phyloP scores from a whole-genome alignment of 2,113 vertebrate genomes.

The Eubucco bourcierii region DNA sequence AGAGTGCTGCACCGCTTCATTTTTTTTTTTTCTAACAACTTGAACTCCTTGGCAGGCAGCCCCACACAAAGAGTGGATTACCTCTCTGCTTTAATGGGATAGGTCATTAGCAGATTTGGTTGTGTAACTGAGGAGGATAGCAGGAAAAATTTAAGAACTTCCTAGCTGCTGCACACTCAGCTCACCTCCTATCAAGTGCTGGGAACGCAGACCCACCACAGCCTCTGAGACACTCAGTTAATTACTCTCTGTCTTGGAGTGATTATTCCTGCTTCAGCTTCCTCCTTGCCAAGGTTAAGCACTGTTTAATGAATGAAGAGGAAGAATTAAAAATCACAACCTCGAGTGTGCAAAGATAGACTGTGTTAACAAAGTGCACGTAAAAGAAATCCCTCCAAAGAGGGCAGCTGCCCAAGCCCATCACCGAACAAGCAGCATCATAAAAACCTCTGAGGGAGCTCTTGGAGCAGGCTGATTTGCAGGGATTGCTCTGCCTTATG shows the following conservation, averaged over 20 bases:
- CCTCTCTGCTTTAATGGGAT: slow-evolving; percentile 4
- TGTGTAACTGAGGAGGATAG: not conserved
- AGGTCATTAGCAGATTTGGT: slow-evolving; percentile 4
- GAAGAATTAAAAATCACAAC: not conserved
- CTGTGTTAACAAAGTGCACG: not conserved
- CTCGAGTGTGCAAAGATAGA: not conserved
- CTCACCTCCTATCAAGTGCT: not conserved
- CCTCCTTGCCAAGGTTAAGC: not conserved
- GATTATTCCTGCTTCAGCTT: not conserved
- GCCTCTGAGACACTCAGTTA: not conserved
- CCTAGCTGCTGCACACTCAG: not conserved
- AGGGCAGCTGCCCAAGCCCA: not conserved
- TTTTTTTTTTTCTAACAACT: slow-evolving; percentile 26
- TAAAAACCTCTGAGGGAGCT: not conserved
- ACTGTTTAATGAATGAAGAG: not conserved
- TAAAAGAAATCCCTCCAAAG: not conserved
- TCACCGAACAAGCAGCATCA: not conserved
- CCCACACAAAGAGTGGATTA: not conserved
- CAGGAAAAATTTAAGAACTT: not conserved
- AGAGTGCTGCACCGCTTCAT: not conserved
- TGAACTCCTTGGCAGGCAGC: slow-evolving; percentile 19
- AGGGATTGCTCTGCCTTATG: not conserved
- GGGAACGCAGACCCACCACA: slow-evolving; percentile 13
- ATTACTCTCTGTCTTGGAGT: not conserved
- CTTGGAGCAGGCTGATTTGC: not conserved